A percentile compares a stretch with the other conserved stretches of the same genome.
phyloP scores from a whole-genome alignment of 2,797 vertebrate species.

The Micromesistius poutassou region DNA sequence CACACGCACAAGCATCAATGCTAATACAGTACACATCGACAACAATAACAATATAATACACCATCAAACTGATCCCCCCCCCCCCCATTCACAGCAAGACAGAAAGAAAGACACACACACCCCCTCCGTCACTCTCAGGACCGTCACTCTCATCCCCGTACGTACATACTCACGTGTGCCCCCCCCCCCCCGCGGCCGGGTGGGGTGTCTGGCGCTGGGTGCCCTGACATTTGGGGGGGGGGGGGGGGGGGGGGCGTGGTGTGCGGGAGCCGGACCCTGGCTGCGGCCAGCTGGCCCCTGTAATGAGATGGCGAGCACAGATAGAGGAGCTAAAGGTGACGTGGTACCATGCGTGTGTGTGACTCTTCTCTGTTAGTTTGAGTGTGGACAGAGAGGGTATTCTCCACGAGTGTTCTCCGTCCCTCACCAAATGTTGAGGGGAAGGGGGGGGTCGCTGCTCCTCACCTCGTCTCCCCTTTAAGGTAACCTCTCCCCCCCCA shows the following conservation, averaged over 20 bases:
- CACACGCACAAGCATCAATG: neutral
- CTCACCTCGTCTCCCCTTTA: slow-evolving; percentile 49
- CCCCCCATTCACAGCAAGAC: neutral
- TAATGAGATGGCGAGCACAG: slow-evolving; percentile 75
- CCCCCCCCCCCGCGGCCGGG: neutral
- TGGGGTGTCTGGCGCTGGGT: slow-evolving; percentile 29
- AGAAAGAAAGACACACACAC: slow-evolving; percentile 9
- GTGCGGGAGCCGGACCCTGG: slow-evolving; percentile 66
- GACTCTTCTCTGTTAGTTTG: slow-evolving; percentile 42
- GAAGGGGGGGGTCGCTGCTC: slow-evolving; percentile 9
- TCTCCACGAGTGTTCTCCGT: neutral
- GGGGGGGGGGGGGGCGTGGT: slow-evolving; percentile 4
- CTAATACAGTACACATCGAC: neutral
- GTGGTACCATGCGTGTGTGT: slow-evolving; percentile 57
- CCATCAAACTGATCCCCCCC: neutral
- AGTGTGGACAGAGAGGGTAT: slow-evolving; percentile 58
- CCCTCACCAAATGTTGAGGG: neutral
- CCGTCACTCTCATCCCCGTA: neutral
- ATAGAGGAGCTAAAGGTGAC: slow-evolving; percentile 73
- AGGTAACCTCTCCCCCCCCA: neutral
- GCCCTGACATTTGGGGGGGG: slow-evolving; percentile 65
- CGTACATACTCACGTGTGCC: slow-evolving; percentile 19
- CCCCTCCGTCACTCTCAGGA: no score
- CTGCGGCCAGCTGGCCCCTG: slow-evolving; percentile 70
- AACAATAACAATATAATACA: slow-evolving; percentile 14